Conservation (phyloP, 2,888 invertebrate genomes). For the Catocala nupta region DNA sequence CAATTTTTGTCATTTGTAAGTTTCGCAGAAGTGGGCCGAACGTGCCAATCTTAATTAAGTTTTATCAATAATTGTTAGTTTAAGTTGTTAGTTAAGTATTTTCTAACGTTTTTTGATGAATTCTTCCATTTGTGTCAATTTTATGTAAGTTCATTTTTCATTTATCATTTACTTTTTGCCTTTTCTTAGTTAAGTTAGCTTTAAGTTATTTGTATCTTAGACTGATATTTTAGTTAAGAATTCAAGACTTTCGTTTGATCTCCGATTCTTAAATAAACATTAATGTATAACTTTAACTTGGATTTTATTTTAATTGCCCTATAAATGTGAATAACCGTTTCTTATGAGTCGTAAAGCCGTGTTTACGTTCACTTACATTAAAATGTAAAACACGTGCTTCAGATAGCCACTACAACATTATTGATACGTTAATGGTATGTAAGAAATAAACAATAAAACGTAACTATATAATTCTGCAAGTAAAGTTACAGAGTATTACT, state of each 20-base stretch:
- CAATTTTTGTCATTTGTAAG: constrained; percentile 38
- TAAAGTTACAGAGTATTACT: no score
- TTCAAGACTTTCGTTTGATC: constrained; percentile 86
- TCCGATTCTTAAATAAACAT: constrained; percentile 79
- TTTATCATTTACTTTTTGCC: constrained; percentile 26
- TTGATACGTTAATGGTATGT: no score
- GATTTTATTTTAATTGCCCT: constrained; percentile 41
- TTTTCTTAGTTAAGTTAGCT: constrained; percentile 42
- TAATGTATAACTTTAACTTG: constrained; percentile 50
- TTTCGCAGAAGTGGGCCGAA: constrained; percentile 76
- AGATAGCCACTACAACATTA: background rate
- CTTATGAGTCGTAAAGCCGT: constrained; percentile 18
- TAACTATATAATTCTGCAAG: no score
- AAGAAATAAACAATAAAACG: no score
- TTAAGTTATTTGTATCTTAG: constrained; percentile 59
- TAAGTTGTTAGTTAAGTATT: constrained; percentile 44
- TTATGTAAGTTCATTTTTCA: constrained; percentile 45
- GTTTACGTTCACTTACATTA: background rate
- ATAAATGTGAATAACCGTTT: constrained; percentile 11
- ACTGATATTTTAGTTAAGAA: constrained; percentile 77
- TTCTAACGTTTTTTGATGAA: constrained; percentile 59
- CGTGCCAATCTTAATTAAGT: constrained; percentile 76
- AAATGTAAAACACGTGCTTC: constrained; percentile 12
- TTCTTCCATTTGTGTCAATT: constrained; percentile 73
- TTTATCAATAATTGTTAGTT: constrained; percentile 9